phyloP scores from a whole-genome alignment of 2,888 invertebrate genomes.

The Idaea dimidiata region DNA sequence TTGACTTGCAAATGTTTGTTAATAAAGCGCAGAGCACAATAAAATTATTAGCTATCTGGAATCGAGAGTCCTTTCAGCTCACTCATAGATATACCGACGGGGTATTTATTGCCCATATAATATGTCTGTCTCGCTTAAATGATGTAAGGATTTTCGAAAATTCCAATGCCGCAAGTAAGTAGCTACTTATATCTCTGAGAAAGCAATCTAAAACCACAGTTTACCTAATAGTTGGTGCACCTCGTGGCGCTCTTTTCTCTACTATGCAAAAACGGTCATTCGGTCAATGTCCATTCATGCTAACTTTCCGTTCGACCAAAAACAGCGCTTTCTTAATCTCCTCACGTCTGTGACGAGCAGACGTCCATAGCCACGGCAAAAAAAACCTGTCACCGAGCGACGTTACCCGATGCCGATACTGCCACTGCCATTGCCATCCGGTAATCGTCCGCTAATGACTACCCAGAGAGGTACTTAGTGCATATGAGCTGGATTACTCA shows the following conservation, averaged over 20 bases:
- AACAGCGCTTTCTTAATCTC: conserved; percentile 3
- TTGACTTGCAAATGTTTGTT: too few species aligned
- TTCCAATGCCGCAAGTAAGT: neutral
- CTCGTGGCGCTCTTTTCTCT: too few species aligned
- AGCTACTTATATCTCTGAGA: neutral
- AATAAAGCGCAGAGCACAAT: too few species aligned
- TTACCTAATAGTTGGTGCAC: too few species aligned
- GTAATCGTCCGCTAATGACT: neutral
- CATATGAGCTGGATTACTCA: conserved; percentile 40
- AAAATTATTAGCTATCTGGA: too few species aligned
- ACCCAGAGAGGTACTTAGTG: neutral
- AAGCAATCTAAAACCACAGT: neutral
- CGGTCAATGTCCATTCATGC: neutral
- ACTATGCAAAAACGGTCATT: conserved; percentile 1
- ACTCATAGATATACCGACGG: too few species aligned
- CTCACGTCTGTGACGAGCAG: conserved; percentile 8
- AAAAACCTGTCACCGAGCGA: conserved; percentile 17
- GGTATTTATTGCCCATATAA: too few species aligned
- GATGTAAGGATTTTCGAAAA: neutral
- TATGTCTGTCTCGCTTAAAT: neutral
- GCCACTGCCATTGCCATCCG: neutral
- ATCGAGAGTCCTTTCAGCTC: too few species aligned
- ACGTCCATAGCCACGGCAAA: conserved; percentile 19
- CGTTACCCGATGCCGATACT: neutral
- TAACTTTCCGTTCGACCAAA: neutral